Conservation (phyloP, 2,888 invertebrate species). For the Dasypogon diadema region DNA sequence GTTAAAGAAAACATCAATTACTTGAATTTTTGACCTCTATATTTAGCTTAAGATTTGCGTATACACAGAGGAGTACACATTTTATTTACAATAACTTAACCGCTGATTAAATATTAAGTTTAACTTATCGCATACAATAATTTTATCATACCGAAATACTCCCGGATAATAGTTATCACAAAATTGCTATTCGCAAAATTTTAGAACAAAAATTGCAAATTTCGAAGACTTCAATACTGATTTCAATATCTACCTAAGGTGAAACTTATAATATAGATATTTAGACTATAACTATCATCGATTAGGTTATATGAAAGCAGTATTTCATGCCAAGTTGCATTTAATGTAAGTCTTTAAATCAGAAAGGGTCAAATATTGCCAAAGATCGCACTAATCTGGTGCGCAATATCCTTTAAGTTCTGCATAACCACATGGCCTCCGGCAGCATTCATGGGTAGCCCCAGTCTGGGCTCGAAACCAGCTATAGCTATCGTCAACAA, state of each 20-base stretch:
- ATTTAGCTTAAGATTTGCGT: too few relatives aligned
- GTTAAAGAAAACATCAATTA: too few relatives aligned
- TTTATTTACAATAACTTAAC: constrained; percentile 19
- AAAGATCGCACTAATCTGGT: constrained; percentile 13
- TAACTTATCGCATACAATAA: constrained; percentile 11
- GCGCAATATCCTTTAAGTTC: constrained; percentile 64
- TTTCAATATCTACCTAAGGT: neutral
- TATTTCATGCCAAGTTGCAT: constrained; percentile 6
- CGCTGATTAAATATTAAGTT: constrained; percentile 41
- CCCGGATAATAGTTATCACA: constrained; percentile 10
- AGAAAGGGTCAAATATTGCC: neutral
- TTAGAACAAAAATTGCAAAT: constrained; percentile 42
- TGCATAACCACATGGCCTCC: constrained; percentile 61
- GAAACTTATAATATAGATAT: neutral
- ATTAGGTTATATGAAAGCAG: neutral
- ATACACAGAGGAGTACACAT: too few relatives aligned
- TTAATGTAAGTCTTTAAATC: constrained; percentile 15
- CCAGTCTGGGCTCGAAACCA: constrained; percentile 60
- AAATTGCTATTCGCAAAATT: constrained; percentile 35
- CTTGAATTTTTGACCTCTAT: too few relatives aligned
- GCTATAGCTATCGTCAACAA: constrained; percentile 59
- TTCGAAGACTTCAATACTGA: constrained; percentile 30
- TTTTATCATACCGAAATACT: neutral
- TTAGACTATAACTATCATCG: neutral
- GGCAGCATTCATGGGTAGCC: constrained; percentile 64